Evolutionary conservation across 2,888 invertebrate species (phyloP), one percentile per base, ranked within the genome.

Genomic region (Sminthurides aquaticus): DNA sequence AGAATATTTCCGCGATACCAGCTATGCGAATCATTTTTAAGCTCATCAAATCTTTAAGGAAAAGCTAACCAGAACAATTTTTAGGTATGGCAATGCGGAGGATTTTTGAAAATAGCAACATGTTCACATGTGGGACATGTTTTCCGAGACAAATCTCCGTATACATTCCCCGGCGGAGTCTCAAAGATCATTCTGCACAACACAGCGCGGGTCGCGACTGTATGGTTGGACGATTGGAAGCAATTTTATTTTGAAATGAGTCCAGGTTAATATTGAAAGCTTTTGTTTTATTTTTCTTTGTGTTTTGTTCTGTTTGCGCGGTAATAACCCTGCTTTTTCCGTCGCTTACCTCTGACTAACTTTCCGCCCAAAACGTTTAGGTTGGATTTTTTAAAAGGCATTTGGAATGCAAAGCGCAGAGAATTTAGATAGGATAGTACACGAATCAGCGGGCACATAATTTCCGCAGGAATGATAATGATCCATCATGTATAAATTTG

Each of bases 221-320:
- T 99, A 77, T 99, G 99, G 99, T 91, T 99, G 90, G 99, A 98
- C 86, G 95, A 98, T 81, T 98, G 97, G 91, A 89, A 93, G 81
- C 93, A 93, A 83, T 96, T 96, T 88, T 96, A 93, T 87, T 95
- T 93, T 88, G 91, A 92, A 82, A 94, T 96, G 90, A 95, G 93
- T 82, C 91, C 94, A 91, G 94, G 94, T 94, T 76, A 72, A 64
- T 68, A 66, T 63, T 56, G 29, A 49, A 60, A 60, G 64, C 65
- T 48, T 56, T 60, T 27, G 11, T 59, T 58, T 52, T 55, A 34
- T 58, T 57, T 22, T 52, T 20, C 3, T 5, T 52, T 52, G 20
- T 20, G 52, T 20, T 15, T 52, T 52, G 11, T 8, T 52, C 20
- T 52, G 43, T 43, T 43, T 43, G 43, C 18, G 8, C 43, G 11